Evolutionary conservation across 2,113 vertebrate genomes (phyloP).

Genomic region (Mormoops blainvillei): DNA sequence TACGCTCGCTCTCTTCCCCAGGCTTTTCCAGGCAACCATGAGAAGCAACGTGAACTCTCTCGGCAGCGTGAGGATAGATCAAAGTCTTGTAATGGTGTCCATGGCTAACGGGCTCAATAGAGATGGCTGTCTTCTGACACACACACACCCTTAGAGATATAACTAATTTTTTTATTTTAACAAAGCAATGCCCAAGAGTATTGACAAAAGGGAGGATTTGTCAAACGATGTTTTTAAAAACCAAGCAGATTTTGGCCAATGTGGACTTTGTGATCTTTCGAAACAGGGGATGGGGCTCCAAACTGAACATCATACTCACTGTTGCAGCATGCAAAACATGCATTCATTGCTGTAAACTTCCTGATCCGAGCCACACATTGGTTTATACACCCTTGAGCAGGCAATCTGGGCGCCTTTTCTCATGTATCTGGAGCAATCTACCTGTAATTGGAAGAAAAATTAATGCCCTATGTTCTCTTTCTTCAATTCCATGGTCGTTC

Average conservation of each 20-base stretch:
- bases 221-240: background rate
- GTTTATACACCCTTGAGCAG: background rate
- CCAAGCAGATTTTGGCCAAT: background rate
- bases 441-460: constrained; percentile 24
- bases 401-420: fast-evolving
- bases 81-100: background rate
- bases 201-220: background rate
- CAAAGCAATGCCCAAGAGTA: background rate
- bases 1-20: background rate
- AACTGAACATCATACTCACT: background rate
- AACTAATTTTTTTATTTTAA: background rate
- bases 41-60: background rate
- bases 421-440: background rate
- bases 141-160: background rate
- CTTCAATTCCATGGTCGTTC: background rate
- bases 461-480: background rate
- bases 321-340: background rate
- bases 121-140: background rate
- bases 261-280: background rate
- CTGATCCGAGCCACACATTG: constrained; percentile 1
- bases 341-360: constrained; percentile 18
- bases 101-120: background rate
- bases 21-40: background rate
- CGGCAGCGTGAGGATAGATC: background rate
- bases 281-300: background rate